These are phyloP conservation scores for Brachypodius melanocephalos DNA, from an alignment of 2,113 vertebrate species.

Conservation along the genomic window DNA sequence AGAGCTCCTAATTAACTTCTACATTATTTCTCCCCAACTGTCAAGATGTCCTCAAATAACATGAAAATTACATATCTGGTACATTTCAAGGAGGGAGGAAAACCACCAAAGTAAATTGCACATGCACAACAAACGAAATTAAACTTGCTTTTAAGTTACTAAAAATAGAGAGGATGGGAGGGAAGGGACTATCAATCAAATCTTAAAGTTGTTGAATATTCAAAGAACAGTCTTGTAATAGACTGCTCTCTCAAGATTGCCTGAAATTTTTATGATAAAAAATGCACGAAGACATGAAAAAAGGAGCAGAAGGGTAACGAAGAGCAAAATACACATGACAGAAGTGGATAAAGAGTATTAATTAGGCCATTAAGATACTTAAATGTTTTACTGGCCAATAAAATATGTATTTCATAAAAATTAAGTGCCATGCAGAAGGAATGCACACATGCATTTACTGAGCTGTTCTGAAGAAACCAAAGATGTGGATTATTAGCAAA, in stretches of 20 bases:
- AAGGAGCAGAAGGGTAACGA: not conserved
- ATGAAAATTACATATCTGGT: not conserved
- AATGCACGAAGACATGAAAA: not conserved
- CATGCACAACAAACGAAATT: slow-evolving; percentile 15
- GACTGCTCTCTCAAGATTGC: slow-evolving; percentile 32
- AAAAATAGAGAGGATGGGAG: slow-evolving; percentile 35
- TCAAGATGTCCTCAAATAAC: slow-evolving; percentile 18
- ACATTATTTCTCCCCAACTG: slow-evolving; percentile 1
- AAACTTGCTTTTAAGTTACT: not conserved
- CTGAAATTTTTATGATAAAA: slow-evolving; percentile 39
- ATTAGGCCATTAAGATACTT: slow-evolving; percentile 52
- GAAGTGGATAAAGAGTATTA: slow-evolving; percentile 30
- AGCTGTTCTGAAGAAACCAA: not conserved
- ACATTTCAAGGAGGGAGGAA: not conserved
- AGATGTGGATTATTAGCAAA: not conserved
- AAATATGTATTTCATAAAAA: slow-evolving; percentile 53
- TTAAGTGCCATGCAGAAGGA: slow-evolving; percentile 18
- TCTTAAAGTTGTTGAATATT: slow-evolving; percentile 40
- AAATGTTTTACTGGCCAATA: slow-evolving; percentile 52
- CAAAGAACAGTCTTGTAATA: slow-evolving; percentile 34
- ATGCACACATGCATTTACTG: not conserved
- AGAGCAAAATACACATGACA: slow-evolving; percentile 23
- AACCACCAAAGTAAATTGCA: not conserved
- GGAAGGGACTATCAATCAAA: slow-evolving; percentile 54
- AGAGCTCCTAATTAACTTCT: not conserved